Evolutionary conservation across 2,797 vertebrate genomes (phyloP).

Genomic region (Sebastes melanostomus): DNA sequence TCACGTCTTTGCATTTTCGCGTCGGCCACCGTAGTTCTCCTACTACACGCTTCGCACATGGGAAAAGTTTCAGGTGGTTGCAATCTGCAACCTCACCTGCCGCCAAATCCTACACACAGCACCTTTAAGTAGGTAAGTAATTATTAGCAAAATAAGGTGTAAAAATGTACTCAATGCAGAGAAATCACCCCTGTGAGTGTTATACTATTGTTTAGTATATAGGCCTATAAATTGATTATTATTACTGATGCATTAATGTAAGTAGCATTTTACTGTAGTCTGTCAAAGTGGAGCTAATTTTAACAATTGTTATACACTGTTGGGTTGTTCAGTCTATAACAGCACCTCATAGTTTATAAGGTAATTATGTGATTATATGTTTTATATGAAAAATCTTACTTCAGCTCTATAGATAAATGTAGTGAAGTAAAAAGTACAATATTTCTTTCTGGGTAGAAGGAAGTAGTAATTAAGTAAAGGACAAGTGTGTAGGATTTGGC

Average conservation of each 20-base stretch:
- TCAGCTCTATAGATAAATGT: background rate
- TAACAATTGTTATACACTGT: background rate
- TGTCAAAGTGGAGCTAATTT: background rate
- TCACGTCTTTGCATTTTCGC: too few species aligned
- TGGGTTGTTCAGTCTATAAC: background rate
- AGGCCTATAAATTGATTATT: too few species aligned
- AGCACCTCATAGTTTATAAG: background rate
- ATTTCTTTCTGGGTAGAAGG: background rate
- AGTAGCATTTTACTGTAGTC: background rate
- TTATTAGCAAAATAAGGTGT: too few species aligned
- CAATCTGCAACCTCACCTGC: too few species aligned
- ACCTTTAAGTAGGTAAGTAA: too few species aligned
- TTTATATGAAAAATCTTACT: background rate
- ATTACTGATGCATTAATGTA: background rate
- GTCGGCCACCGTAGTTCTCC: too few species aligned
- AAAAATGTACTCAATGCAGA: too few species aligned
- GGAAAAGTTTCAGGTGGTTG: too few species aligned
- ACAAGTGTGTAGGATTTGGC: too few species aligned
- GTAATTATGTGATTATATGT: background rate
- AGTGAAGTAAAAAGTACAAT: background rate
- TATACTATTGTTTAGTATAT: fast-evolving
- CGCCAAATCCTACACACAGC: too few species aligned
- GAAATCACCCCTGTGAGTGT: background rate
- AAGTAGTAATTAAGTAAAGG: too few species aligned
- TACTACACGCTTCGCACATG: too few species aligned